Evolutionary conservation across 2,888 invertebrate genomes (phyloP).

Genomic region (Acanthosepion lycidas): DNA sequence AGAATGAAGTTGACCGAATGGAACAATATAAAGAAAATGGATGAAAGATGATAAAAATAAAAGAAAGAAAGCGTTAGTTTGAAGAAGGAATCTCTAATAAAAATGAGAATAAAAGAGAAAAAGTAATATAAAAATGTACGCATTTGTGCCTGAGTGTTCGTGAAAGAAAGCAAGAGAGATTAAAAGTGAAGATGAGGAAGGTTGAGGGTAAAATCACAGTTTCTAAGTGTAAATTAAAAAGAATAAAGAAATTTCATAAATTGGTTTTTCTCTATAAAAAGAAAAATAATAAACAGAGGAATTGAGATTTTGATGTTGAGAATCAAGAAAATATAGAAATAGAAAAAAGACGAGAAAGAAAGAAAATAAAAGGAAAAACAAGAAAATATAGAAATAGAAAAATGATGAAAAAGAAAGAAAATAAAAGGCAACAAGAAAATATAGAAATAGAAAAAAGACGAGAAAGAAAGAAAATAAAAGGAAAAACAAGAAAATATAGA

Average conservation of each 20-base stretch:
- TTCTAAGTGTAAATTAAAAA: too few species aligned
- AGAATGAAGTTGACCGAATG: neutral
- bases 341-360: neutral
- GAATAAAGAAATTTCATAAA: too few species aligned
- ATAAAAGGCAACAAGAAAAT: too few species aligned
- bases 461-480: neutral
- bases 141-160: too few species aligned
- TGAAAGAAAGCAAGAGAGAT: neutral
- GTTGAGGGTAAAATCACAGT: neutral
- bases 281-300: neutral
- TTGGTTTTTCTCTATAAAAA: too few species aligned
- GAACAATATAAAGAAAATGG: neutral
- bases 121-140: neutral
- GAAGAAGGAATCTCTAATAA: neutral
- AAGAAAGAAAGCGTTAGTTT: neutral
- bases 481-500: neutral
- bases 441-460: neutral
- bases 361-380: too few species aligned
- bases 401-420: neutral
- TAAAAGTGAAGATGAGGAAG: neutral
- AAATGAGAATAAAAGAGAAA: neutral
- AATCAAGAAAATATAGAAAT: neutral
- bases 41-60: neutral
- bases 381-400: too few species aligned
- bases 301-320: neutral